phyloP scores from a whole-genome alignment of 2,113 vertebrate species.

The Cheirogaleus medius region DNA sequence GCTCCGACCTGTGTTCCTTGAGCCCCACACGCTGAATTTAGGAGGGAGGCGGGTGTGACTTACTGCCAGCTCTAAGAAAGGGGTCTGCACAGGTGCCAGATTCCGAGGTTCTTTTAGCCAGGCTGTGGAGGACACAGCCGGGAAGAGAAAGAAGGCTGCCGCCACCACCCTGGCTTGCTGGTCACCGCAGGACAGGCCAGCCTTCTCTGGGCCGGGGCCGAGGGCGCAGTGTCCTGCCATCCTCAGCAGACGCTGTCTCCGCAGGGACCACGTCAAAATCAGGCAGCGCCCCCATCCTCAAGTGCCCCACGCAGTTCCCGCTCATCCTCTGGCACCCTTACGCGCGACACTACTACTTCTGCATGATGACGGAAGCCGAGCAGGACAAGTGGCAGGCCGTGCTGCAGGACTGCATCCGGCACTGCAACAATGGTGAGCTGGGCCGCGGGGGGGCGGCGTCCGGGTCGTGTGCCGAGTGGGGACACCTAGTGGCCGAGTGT shows the following conservation, averaged over 20 bases:
- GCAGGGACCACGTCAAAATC: constrained; percentile 89
- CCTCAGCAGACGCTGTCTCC: constrained; percentile 11
- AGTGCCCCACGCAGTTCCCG: constrained; percentile 90
- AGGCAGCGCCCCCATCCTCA: constrained; percentile 87
- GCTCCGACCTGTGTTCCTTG: not conserved
- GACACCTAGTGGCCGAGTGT: not conserved
- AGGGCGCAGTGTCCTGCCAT: not conserved
- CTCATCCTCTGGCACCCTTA: constrained; percentile 97
- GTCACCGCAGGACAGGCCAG: not conserved
- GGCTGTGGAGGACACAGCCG: not conserved
- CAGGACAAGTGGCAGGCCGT: constrained; percentile 95
- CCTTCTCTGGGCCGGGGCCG: not conserved
- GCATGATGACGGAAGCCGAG: constrained; percentile 93
- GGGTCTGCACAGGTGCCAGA: not conserved
- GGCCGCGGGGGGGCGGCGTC: fast-evolving
- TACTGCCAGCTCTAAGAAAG: not conserved
- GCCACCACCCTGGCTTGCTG: not conserved
- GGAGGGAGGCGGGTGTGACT: not conserved
- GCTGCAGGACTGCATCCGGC: constrained; percentile 94
- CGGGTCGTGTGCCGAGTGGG: not conserved
- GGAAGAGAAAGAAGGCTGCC: not conserved
- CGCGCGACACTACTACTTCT: constrained; percentile 93
- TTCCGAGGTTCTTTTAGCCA: not conserved
- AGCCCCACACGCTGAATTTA: not conserved
- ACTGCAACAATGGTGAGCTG: constrained; percentile 93